These are phyloP conservation scores for Nemotelus nigrinus DNA, from an alignment of 2,888 invertebrate genomes.

Conservation along the genomic window DNA sequence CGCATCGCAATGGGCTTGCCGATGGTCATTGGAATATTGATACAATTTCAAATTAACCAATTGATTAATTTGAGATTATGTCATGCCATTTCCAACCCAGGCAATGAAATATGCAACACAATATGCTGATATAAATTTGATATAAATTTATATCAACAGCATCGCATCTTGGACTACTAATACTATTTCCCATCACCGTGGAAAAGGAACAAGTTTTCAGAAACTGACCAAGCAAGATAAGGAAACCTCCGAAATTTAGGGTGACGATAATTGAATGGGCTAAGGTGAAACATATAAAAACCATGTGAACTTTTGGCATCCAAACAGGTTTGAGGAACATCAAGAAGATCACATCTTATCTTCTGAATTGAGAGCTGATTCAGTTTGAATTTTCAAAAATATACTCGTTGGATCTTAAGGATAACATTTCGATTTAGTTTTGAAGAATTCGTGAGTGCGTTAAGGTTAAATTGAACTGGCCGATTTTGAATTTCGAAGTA, in stretches of 20 bases:
- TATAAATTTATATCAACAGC: no score
- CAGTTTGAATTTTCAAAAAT: neutral
- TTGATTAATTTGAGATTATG: no score
- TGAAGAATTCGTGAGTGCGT: slow-evolving; percentile 11
- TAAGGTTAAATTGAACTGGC: neutral
- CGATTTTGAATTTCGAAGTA: neutral
- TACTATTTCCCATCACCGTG: no score
- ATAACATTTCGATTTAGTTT: slow-evolving; percentile 20
- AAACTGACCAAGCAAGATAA: no score
- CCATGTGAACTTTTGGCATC: slow-evolving; percentile 38
- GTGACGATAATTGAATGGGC: slow-evolving; percentile 16
- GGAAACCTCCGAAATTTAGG: neutral
- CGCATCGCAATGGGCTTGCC: no score
- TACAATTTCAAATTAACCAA: no score
- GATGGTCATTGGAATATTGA: no score
- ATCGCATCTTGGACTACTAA: no score
- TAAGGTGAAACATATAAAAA: slow-evolving; percentile 32
- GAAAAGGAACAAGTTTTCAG: no score
- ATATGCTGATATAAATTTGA: no score
- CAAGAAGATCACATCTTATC: slow-evolving; percentile 13
- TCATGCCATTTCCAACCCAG: no score
- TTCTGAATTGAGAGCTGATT: neutral
- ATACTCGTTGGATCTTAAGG: neutral
- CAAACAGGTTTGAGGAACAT: slow-evolving; percentile 26
- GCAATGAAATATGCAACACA: no score